Evolutionary conservation across 2,113 vertebrate genomes (phyloP), one percentile per base, ranked within the genome.

Genomic region (Ahaetulla prasina): DNA sequence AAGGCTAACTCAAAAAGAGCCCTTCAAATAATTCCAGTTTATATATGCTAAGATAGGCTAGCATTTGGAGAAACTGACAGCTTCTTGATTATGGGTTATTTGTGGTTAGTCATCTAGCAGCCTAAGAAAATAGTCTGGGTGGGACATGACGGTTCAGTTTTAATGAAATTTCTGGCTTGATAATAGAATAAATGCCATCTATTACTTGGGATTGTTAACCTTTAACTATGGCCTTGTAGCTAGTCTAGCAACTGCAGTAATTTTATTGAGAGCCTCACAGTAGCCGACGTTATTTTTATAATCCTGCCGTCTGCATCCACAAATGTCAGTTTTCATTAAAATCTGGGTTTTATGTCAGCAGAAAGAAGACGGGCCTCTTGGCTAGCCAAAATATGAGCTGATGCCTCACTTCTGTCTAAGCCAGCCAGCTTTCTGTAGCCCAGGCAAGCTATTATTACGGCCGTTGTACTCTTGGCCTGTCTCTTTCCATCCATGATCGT

Each of bases 301-400:
- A 90, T 52, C 88, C 60, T 52, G 54, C 45, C 25, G n/a, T 85
- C 88, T 12, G 47, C 22, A 60, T 49, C 5, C 7, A 85, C 53
- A 50, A 92, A 84, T 39, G 53, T 49, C 68, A 89, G 53, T 84
- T 89, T 89, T 89, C 68, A 85, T 47, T 85, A 16, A 89, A 92
- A 92, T 90, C 93, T 94, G 95, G 94, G 90, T 91, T 95, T 95
- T 16, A 93, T 94, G 95, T 94, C 85, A 45, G 14, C 74, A 60
- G 74, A 27, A 60, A 85, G 74, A 10, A 85, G 6, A 14, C 9
- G 2, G 11, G 49, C 12, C 3, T 54, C 35, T 49, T 20, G 53
- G 88, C 25, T 22, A 11, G 39, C 7, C 52, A 89, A 25, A 39
- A 57, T n/a, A 27, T 14, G 23, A 22, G 11, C 27, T 27, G 5